Evolutionary conservation across 2,797 vertebrate genomes (phyloP).

Genomic region (Esox masquinongy): DNA sequence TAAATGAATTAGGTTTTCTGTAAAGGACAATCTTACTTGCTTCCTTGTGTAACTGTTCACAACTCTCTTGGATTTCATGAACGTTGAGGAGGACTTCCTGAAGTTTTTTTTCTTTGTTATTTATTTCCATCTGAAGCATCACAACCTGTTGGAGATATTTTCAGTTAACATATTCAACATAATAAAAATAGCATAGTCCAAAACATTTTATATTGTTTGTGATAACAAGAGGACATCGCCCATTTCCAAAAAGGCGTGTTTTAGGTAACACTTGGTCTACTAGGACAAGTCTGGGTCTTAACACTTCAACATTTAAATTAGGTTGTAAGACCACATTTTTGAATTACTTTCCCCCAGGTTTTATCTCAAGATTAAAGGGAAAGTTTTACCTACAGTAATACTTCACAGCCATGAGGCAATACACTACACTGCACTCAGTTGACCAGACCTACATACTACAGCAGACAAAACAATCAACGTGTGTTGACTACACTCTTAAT

Average conservation of each 20-base stretch:
- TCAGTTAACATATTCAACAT: neutral
- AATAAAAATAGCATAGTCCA: conserved; percentile 60
- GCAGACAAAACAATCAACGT: too few relatives aligned
- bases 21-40: conserved; percentile 72
- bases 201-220: conserved; percentile 18
- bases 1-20: neutral
- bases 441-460: too few relatives aligned
- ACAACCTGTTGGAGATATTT: conserved; percentile 70
- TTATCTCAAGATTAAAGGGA: too few relatives aligned
- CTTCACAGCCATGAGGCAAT: too few relatives aligned
- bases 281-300: too few relatives aligned
- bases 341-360: too few relatives aligned
- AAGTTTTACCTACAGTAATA: too few relatives aligned
- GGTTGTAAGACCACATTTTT: too few relatives aligned
- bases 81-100: conserved; percentile 73
- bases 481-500: too few relatives aligned
- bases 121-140: conserved; percentile 68
- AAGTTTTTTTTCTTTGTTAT: conserved; percentile 77
- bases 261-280: neutral
- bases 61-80: conserved; percentile 72
- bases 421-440: too few relatives aligned
- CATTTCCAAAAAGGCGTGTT: neutral
- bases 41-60: conserved; percentile 74
- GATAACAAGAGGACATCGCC: neutral
- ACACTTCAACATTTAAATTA: too few relatives aligned